Evolutionary conservation across 2,113 vertebrate species (phyloP).

Genomic region (Gracilinanus agilis): DNA sequence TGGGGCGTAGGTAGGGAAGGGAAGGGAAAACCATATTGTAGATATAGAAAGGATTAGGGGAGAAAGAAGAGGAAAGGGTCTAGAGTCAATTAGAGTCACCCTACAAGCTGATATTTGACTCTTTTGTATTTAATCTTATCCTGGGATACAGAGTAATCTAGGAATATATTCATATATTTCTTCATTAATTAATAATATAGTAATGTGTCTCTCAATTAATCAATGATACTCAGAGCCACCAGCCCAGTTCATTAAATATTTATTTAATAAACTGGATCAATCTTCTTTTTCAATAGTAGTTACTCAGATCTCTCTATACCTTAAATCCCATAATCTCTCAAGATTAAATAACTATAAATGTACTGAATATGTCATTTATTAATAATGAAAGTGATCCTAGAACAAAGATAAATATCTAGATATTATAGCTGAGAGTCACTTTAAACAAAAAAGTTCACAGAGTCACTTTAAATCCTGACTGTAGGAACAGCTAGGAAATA

Average conservation of each 20-base stretch:
- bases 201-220: background rate
- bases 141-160: background rate
- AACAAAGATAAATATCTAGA: background rate
- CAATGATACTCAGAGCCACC: background rate
- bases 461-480: no score
- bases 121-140: background rate
- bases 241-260: background rate
- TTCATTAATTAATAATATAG: background rate
- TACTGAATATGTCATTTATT: background rate
- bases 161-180: background rate
- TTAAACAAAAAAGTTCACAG: no score
- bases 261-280: background rate
- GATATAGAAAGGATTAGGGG: background rate
- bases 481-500: no score
- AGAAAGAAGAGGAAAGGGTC: background rate
- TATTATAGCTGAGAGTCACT: background rate
- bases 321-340: background rate
- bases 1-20: background rate
- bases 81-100: background rate
- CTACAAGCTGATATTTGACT: background rate
- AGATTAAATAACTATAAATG: background rate
- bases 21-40: constrained; percentile 21
- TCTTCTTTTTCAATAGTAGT: background rate
- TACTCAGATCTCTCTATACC: background rate
- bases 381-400: background rate